These are phyloP conservation scores for Spea multiplicata DNA, from an alignment of 2,113 vertebrate species.

Conservation along the genomic window DNA sequence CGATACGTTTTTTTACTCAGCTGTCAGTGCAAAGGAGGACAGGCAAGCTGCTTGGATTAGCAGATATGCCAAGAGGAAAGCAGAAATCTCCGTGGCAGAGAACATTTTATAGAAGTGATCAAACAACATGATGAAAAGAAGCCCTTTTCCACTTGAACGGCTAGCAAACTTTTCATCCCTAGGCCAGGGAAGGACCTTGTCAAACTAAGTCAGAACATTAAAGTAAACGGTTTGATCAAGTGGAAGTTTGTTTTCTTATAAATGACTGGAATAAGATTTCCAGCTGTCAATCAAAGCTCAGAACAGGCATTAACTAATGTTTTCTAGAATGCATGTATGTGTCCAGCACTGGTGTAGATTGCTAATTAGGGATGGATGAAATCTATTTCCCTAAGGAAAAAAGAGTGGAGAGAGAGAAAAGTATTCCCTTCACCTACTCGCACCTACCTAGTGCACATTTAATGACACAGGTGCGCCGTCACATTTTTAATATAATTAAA, in stretches of 20 bases:
- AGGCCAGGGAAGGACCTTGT: conserved; percentile 26
- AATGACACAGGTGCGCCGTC: too few species aligned
- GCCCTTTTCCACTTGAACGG: conserved; percentile 21
- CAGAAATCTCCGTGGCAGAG: conserved; percentile 38
- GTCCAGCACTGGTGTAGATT: background rate
- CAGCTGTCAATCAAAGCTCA: conserved; percentile 11
- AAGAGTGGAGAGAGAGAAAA: too few species aligned
- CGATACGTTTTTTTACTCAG: conserved; percentile 16
- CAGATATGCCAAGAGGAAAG: conserved; percentile 35
- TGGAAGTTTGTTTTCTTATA: conserved; percentile 1
- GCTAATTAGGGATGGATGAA: background rate
- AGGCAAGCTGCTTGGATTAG: conserved; percentile 28
- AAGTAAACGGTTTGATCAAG: conserved; percentile 14
- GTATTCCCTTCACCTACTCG: too few species aligned
- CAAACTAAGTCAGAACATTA: conserved; percentile 24
- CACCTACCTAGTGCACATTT: too few species aligned
- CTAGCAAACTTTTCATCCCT: conserved; percentile 33
- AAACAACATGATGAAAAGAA: conserved; percentile 39
- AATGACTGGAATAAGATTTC: conserved; percentile 17
- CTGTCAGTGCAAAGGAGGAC: conserved; percentile 35
- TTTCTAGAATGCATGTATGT: background rate
- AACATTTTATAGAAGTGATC: conserved; percentile 40
- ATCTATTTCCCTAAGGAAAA: too few species aligned
- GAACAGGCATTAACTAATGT: background rate
- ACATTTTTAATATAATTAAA: too few species aligned